These are phyloP conservation scores for Raja brachyura DNA, from an alignment of 2,113 vertebrate species.

Conservation along the genomic window DNA sequence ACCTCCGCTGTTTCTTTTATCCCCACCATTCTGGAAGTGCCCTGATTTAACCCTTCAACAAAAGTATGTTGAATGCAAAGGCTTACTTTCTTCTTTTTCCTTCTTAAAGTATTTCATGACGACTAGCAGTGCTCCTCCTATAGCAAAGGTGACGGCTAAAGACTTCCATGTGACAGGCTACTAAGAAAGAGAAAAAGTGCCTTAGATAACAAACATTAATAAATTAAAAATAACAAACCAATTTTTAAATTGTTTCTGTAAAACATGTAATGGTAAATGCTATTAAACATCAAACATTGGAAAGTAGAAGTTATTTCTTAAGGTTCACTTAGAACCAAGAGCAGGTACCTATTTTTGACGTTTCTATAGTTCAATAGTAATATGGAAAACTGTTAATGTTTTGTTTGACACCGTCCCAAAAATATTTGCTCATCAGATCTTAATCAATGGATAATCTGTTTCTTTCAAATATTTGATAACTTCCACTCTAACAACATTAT, in stretches of 20 bases:
- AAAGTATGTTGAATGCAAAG: background rate
- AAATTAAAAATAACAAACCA: background rate
- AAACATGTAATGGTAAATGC: too few relatives aligned
- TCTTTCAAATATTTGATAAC: background rate
- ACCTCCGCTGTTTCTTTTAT: too few relatives aligned
- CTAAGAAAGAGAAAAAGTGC: conserved; percentile 40
- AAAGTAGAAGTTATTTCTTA: too few relatives aligned
- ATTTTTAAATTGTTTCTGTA: background rate
- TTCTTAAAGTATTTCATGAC: conserved; percentile 81
- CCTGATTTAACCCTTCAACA: background rate
- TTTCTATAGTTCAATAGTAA: too few relatives aligned
- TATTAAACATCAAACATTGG: background rate
- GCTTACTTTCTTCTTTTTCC: conserved; percentile 75
- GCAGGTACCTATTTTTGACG: too few relatives aligned
- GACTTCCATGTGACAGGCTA: conserved; percentile 93
- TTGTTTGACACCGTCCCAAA: background rate
- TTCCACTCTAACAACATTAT: background rate
- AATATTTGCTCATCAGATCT: background rate
- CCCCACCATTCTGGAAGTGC: background rate
- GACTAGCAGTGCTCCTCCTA: conserved; percentile 73
- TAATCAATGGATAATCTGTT: too few relatives aligned
- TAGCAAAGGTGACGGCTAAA: conserved; percentile 69
- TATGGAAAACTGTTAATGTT: too few relatives aligned
- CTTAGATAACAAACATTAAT: background rate
- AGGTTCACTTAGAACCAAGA: too few relatives aligned